Evolutionary conservation across 2,113 vertebrate species (phyloP).

Genomic region (Nycticryphes semicollaris): DNA sequence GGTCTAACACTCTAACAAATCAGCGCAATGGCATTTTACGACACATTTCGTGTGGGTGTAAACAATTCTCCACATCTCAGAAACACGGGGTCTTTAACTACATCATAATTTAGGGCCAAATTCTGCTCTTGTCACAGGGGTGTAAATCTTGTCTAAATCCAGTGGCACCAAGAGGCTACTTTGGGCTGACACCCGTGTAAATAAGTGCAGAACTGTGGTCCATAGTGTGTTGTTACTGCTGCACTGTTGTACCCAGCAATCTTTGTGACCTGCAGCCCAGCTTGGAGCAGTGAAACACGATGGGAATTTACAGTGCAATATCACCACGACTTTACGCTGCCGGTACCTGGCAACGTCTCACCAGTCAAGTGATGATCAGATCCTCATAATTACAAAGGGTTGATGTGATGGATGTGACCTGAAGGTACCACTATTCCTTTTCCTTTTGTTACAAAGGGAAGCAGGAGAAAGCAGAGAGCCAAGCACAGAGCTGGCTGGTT

Average conservation of each 20-base stretch:
- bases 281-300: background rate
- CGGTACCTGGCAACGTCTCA: background rate
- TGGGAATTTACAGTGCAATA: background rate
- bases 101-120: constrained; percentile 10
- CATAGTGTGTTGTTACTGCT: background rate
- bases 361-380: background rate
- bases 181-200: background rate
- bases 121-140: background rate
- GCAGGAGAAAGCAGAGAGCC: background rate
- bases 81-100: background rate
- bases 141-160: constrained; percentile 3
- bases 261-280: background rate
- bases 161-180: background rate
- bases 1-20: constrained; percentile 42
- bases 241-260: background rate
- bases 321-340: background rate
- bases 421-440: background rate
- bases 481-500: background rate
- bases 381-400: background rate
- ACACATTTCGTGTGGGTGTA: constrained; percentile 16
- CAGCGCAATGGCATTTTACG: background rate
- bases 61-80: background rate
- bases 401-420: background rate
- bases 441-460: background rate
- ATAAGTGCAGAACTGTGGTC: background rate